A percentile compares a stretch with the other conserved stretches of the same genome.
phyloP scores from a whole-genome alignment of 2,113 vertebrate species.

The Pygoscelis adeliae region DNA sequence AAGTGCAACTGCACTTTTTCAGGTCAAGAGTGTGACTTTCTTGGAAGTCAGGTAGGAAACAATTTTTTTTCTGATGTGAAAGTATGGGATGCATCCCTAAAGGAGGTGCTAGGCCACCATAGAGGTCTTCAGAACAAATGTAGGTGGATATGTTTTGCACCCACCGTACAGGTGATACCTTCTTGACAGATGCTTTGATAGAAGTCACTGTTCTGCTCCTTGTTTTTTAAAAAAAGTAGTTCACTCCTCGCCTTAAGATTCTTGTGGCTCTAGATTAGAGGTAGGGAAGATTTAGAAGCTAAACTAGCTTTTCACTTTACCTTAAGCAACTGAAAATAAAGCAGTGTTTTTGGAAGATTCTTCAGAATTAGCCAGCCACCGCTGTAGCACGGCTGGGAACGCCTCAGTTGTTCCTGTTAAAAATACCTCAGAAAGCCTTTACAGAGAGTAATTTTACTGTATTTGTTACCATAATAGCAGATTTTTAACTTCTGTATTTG shows the following conservation, averaged over 20 bases:
- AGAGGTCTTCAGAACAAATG: not conserved
- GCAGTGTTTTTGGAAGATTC: not conserved
- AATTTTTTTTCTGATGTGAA: not conserved
- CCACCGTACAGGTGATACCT: not conserved
- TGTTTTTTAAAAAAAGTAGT: not conserved
- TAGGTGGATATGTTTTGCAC: not conserved
- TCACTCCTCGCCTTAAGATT: not conserved
- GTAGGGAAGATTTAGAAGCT: not conserved
- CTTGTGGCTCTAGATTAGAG: not conserved
- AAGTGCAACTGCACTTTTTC: not conserved
- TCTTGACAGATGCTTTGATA: not conserved
- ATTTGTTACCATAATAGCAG: not conserved
- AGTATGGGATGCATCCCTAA: not conserved
- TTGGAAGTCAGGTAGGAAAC: not conserved
- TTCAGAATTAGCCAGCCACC: not conserved
- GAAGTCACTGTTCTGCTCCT: not conserved
- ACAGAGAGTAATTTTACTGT: not conserved
- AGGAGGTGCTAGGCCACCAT: not conserved
- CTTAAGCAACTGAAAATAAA: not conserved
- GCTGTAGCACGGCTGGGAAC: not conserved
- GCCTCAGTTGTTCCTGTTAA: not conserved
- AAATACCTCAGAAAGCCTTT: not conserved
- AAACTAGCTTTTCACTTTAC: not conserved
- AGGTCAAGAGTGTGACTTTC: not conserved
- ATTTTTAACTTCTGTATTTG: not conserved